phyloP scores from a whole-genome alignment of 2,888 invertebrate species.

The Sphecodes monilicornis region DNA sequence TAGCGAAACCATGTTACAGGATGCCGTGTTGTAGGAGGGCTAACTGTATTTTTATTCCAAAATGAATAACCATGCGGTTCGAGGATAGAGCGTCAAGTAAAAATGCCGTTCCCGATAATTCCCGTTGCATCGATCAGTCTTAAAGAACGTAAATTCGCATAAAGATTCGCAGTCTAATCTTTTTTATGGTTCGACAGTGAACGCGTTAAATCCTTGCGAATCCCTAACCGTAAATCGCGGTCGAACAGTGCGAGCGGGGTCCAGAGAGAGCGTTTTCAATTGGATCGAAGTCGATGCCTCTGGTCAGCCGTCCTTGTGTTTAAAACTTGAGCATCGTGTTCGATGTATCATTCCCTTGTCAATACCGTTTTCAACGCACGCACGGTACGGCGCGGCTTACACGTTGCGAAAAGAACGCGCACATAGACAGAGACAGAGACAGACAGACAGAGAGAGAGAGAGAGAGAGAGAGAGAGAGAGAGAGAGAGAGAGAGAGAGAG shows the following conservation, averaged over 20 bases:
- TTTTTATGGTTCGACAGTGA: conserved; percentile 5
- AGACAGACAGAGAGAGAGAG: neutral
- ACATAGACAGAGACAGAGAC: neutral
- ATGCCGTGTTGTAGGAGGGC: too few species aligned
- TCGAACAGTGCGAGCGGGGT: neutral
- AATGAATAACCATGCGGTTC: neutral
- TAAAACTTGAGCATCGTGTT: conserved; percentile 6
- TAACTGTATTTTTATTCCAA: neutral
- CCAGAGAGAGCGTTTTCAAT: neutral
- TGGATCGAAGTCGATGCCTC: conserved; percentile 6
- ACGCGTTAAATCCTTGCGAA: conserved; percentile 3
- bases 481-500: neutral
- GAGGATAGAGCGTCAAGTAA: neutral
- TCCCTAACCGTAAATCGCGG: conserved; percentile 2
- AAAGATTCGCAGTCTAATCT: conserved; percentile 1
- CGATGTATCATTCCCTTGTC: conserved; percentile 19
- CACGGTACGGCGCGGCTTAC: neutral
- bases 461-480: neutral
- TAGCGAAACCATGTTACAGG: too few species aligned
- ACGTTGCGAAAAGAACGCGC: neutral
- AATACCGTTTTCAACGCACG: neutral
- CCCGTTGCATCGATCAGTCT: conserved; percentile 2
- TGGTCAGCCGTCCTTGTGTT: neutral
- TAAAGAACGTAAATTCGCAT: conserved; percentile 5
- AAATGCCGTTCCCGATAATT: neutral